Conservation (phyloP, 2,113 vertebrate genomes). For the Ceyx melanurus region DNA sequence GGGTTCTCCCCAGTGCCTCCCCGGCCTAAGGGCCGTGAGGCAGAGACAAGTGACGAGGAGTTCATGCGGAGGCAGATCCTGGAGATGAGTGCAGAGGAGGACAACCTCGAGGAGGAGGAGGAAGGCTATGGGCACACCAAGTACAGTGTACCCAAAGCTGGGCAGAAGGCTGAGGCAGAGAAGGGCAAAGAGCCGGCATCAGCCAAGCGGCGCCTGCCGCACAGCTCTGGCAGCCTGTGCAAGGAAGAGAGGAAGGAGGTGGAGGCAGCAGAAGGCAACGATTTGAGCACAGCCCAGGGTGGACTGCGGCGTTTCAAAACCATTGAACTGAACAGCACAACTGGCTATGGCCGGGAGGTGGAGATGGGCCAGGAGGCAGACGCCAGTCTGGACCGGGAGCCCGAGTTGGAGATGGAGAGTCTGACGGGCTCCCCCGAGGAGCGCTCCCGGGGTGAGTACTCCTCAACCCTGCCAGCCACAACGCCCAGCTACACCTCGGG, state of each 20-base stretch:
- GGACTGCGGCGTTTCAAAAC: constrained; percentile 96
- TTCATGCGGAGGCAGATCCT: constrained; percentile 96
- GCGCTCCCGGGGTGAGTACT: constrained; percentile 93
- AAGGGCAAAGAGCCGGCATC: constrained; percentile 77
- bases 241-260: constrained; percentile 83
- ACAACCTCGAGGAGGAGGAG: constrained; percentile 87
- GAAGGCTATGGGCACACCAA: constrained; percentile 74
- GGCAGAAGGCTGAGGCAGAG: constrained; percentile 82
- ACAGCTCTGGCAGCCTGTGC: constrained; percentile 84
- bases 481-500: constrained; percentile 96
- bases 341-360: constrained; percentile 86
- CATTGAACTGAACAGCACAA: constrained; percentile 95
- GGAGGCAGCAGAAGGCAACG: constrained; percentile 74
- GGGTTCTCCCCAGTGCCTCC: constrained; percentile 89
- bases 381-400: constrained; percentile 88
- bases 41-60: constrained; percentile 89
- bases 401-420: constrained; percentile 98
- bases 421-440: constrained; percentile 96
- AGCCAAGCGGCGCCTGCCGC: constrained; percentile 82
- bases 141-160: constrained; percentile 76
- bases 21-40: constrained; percentile 80
- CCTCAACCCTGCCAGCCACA: constrained; percentile 93
- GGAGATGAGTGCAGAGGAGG: constrained; percentile 98
- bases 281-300: constrained; percentile 86
- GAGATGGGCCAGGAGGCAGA: constrained; percentile 88